Percentiles rank a stretch among this genome's conserved stretches.
phyloP scores from a whole-genome alignment of 2,113 vertebrate species.

The Nettapus auritus region DNA sequence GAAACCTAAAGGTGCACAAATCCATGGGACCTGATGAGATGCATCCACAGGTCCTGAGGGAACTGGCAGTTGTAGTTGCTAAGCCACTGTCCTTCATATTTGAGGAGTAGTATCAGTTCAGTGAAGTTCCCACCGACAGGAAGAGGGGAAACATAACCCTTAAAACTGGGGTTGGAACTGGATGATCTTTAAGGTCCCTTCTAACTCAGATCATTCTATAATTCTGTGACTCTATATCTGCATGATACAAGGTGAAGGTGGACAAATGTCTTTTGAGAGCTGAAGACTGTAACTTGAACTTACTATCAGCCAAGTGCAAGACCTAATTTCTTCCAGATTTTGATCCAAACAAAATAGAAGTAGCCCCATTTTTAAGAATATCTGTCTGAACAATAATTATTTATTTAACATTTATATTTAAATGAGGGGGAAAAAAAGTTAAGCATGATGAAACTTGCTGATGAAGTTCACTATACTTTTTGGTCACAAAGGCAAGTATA shows the following conservation, averaged over 20 bases:
- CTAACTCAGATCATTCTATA: no score
- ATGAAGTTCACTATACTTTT: neutral
- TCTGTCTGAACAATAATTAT: neutral
- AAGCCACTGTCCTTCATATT: no score
- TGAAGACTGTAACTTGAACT: neutral
- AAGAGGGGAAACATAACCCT: no score
- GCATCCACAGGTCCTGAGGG: no score
- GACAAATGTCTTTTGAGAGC: neutral
- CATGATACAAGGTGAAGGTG: neutral
- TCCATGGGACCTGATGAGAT: no score
- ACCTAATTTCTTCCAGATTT: neutral
- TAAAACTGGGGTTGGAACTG: no score
- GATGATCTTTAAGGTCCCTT: no score
- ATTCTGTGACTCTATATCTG: neutral
- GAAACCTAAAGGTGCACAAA: no score
- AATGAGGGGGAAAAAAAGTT: neutral
- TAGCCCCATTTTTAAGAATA: neutral
- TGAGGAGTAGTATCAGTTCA: no score
- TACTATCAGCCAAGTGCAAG: neutral
- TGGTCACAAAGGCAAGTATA: neutral
- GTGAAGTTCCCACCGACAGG: no score
- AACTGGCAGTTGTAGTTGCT: no score
- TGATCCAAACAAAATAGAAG: neutral
- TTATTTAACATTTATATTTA: conserved; percentile 10
- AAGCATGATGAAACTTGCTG: neutral